Percentiles rank a stretch among this genome's conserved stretches.
Evolutionary conservation across 64 coral and sea anemone genomes (phyloP).

Genomic region (Catalaphyllia jardinei): DNA sequence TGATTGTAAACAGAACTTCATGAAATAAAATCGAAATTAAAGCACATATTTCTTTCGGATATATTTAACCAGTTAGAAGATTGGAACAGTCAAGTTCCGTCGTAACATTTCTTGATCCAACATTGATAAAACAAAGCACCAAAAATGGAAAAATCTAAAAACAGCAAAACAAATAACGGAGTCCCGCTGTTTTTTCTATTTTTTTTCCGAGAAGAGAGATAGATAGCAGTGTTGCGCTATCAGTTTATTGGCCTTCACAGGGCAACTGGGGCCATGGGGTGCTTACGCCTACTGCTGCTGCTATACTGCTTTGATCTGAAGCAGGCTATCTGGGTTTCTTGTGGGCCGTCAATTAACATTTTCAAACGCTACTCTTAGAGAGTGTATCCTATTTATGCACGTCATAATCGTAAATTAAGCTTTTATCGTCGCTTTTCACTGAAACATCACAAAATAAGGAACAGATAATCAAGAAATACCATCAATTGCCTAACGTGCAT

Average conservation of each 20-base stretch:
- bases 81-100: too few relatives aligned
- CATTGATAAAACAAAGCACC: too few relatives aligned
- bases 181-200: too few relatives aligned
- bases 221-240: background rate
- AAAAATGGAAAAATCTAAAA: too few relatives aligned
- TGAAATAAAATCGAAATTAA: too few relatives aligned
- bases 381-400: background rate
- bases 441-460: background rate
- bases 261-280: background rate
- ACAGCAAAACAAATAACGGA: too few relatives aligned
- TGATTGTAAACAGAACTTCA: too few relatives aligned
- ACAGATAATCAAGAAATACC: background rate
- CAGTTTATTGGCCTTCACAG: conserved; percentile 7
- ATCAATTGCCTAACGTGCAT: background rate
- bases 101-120: too few relatives aligned
- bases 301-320: background rate
- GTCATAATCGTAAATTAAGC: background rate
- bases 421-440: background rate
- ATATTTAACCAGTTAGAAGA: too few relatives aligned
- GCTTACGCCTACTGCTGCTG: background rate
- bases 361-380: background rate
- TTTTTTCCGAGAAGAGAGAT: too few relatives aligned
- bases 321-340: background rate
- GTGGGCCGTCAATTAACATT: background rate
- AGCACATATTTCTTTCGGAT: too few relatives aligned